phyloP scores from a whole-genome alignment of 2,113 vertebrate species.

The Solenodon paradoxus region DNA sequence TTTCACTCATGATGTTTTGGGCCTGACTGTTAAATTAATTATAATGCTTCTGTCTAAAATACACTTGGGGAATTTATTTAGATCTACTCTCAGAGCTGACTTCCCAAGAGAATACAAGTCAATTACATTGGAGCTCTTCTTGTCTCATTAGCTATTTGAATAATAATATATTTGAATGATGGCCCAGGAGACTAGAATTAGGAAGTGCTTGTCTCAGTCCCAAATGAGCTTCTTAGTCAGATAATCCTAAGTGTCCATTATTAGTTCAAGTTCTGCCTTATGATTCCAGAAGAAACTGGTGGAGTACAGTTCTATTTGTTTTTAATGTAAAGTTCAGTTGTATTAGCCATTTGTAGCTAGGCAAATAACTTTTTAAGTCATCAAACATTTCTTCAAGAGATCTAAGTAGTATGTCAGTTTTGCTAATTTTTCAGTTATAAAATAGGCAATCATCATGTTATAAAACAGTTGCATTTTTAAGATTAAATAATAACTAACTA shows the following conservation, averaged over 20 bases:
- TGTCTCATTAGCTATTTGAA: constrained; percentile 76
- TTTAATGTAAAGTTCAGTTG: not conserved
- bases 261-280: not conserved
- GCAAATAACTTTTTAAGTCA: not conserved
- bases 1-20: constrained; percentile 25
- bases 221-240: constrained; percentile 62
- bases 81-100: constrained; percentile 64
- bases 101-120: constrained; percentile 69
- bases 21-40: constrained; percentile 71
- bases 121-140: constrained; percentile 69
- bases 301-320: not conserved
- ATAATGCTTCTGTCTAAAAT: constrained; percentile 45
- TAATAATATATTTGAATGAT: constrained; percentile 74
- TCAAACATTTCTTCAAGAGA: not conserved
- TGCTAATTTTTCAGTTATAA: not conserved
- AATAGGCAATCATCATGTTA: not conserved
- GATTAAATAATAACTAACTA: not conserved
- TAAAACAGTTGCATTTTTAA: not conserved
- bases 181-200: constrained; percentile 70
- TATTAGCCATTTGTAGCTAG: not conserved
- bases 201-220: constrained; percentile 61
- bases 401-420: not conserved
- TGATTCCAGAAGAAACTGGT: not conserved
- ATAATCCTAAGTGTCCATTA: constrained; percentile 52
- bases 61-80: constrained; percentile 72